Percentiles rank a stretch among this genome's conserved stretches.
phyloP scores from a whole-genome alignment of 2,888 invertebrate species.

The Metopia argyrocephala region DNA sequence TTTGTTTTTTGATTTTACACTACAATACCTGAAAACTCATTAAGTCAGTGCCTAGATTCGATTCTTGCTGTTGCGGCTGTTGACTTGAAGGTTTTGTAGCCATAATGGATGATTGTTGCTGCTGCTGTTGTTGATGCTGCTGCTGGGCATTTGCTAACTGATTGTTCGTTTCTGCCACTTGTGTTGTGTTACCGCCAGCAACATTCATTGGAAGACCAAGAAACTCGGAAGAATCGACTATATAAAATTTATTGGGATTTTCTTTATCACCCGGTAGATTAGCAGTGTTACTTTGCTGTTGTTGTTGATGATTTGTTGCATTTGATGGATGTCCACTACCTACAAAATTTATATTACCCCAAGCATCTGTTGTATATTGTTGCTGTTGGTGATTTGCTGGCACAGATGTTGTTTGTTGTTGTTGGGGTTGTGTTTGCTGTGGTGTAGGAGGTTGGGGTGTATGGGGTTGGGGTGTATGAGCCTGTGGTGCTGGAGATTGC shows the following conservation, averaged over 20 bases:
- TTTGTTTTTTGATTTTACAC: no score
- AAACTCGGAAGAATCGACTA: constrained; percentile 77
- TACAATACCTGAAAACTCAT: constrained; percentile 74
- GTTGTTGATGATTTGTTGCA: constrained; percentile 62
- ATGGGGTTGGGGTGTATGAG: constrained; percentile 67
- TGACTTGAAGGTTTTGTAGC: constrained; percentile 48
- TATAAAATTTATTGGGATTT: constrained; percentile 75
- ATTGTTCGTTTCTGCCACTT: constrained; percentile 59
- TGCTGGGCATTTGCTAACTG: constrained; percentile 54
- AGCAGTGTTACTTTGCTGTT: constrained; percentile 65
- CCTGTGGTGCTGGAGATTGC: constrained; percentile 71
- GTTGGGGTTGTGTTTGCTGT: constrained; percentile 67
- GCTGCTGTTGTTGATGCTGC: constrained; percentile 67
- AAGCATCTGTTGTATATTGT: constrained; percentile 69
- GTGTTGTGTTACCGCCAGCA: constrained; percentile 65
- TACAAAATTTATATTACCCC: constrained; percentile 69
- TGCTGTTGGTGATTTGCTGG: constrained; percentile 61
- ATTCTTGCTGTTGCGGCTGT: constrained; percentile 72
- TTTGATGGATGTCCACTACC: constrained; percentile 49
- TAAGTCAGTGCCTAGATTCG: constrained; percentile 72
- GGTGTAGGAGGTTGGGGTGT: constrained; percentile 68
- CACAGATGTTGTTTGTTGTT: constrained; percentile 66
- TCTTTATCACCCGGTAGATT: constrained; percentile 69
- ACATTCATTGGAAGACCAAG: constrained; percentile 78
- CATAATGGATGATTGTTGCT: constrained; percentile 61